phyloP scores from a whole-genome alignment of 2,113 vertebrate species.

The Gymnocephalus cernua region DNA sequence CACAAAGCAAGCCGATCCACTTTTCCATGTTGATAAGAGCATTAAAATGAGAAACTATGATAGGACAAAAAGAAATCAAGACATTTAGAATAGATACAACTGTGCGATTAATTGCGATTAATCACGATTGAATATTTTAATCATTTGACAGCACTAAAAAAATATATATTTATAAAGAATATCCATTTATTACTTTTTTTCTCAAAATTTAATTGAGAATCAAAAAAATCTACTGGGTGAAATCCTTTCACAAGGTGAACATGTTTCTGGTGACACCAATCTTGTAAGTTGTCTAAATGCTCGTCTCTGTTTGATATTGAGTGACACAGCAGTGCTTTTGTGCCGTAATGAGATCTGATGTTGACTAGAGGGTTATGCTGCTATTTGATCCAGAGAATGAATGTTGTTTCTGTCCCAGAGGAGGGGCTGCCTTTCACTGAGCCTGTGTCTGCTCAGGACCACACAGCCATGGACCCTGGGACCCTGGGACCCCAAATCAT shows the following conservation, averaged over 20 bases:
- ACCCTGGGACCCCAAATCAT: constrained; percentile 76
- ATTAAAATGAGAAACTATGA: no score
- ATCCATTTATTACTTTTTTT: not conserved
- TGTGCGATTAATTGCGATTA: no score
- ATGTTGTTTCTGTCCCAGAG: constrained; percentile 76
- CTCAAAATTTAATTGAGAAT: not conserved
- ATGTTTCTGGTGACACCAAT: constrained; percentile 46
- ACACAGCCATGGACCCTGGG: constrained; percentile 72
- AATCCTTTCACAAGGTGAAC: not conserved
- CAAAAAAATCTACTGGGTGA: not conserved
- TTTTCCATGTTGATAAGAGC: no score
- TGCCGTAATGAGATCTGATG: constrained; percentile 59
- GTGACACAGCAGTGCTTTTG: constrained; percentile 78
- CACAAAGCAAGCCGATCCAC: no score
- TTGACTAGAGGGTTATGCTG: constrained; percentile 61
- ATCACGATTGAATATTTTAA: no score
- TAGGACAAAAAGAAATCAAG: no score
- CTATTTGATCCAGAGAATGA: constrained; percentile 77
- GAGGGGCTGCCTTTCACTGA: constrained; percentile 65
- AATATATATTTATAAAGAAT: not conserved
- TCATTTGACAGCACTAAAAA: no score
- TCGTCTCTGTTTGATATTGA: constrained; percentile 61
- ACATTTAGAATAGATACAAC: no score
- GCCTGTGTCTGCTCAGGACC: constrained; percentile 77
- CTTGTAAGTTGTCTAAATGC: constrained; percentile 51